Percentiles rank a stretch among this genome's conserved stretches.
phyloP scores from a whole-genome alignment of 2,888 invertebrate species.

The Chloromyia formosa region DNA sequence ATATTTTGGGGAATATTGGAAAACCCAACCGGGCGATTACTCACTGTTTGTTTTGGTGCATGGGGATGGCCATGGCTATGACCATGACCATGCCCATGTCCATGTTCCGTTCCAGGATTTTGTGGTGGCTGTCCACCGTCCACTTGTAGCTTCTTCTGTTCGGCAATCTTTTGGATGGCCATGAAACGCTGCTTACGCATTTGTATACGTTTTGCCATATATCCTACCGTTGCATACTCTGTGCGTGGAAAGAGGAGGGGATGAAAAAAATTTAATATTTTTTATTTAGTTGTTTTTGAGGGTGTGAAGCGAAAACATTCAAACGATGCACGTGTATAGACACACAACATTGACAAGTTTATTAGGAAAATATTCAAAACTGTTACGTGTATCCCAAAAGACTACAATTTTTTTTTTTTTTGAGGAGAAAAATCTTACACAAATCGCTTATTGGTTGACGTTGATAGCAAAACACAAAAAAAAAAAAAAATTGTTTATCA shows the following conservation, averaged over 20 bases:
- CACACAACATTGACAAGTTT: too few relatives aligned
- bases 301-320: too few relatives aligned
- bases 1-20: constrained; percentile 65
- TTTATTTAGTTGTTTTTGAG: neutral
- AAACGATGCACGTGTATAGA: too few relatives aligned
- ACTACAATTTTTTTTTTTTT: too few relatives aligned
- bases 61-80: constrained; percentile 66
- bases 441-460: too few relatives aligned
- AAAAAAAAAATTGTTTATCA: too few relatives aligned
- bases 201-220: constrained; percentile 96
- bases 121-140: constrained; percentile 81
- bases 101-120: constrained; percentile 72
- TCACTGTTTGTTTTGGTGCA: constrained; percentile 65
- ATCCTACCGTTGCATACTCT: constrained; percentile 98
- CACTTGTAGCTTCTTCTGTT: constrained; percentile 87
- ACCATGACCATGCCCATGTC: constrained; percentile 65
- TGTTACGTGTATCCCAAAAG: too few relatives aligned
- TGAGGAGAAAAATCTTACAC: too few relatives aligned
- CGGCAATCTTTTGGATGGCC: constrained; percentile 90
- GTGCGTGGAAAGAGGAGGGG: neutral
- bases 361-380: too few relatives aligned
- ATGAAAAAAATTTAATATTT: neutral
- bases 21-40: constrained; percentile 66
- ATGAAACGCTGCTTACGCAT: constrained; percentile 94
- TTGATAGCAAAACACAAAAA: too few relatives aligned